phyloP scores from a whole-genome alignment of 2,113 vertebrate genomes.

The Cynocephalus volans region DNA sequence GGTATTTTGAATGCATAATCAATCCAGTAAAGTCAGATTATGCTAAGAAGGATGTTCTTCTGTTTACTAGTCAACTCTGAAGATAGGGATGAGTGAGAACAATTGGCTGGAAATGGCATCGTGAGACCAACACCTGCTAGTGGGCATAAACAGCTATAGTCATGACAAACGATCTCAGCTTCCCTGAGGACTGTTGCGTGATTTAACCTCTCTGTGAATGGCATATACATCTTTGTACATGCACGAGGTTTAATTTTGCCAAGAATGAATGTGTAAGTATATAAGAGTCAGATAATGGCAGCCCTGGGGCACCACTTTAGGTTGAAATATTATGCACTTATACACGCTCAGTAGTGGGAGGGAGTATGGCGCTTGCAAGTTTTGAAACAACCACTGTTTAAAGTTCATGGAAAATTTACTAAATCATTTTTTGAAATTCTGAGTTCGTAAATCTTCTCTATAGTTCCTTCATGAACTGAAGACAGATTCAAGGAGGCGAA shows the following conservation, averaged over 20 bases:
- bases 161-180: neutral
- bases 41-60: neutral
- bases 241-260: neutral
- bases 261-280: slow-evolving; percentile 2
- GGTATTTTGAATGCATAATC: neutral
- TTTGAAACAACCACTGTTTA: slow-evolving; percentile 28
- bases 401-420: slow-evolving; percentile 25
- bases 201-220: neutral
- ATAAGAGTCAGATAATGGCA: neutral
- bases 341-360: neutral
- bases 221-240: neutral
- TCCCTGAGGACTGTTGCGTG: neutral
- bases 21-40: neutral
- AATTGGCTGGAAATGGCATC: neutral
- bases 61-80: neutral
- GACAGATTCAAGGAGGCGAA: slow-evolving; percentile 40
- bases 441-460: neutral
- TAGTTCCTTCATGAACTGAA: neutral
- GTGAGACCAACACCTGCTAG: neutral
- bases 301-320: neutral
- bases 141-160: neutral
- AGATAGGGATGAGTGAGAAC: neutral
- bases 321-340: neutral
- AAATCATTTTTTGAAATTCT: neutral
- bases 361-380: neutral